These are phyloP conservation scores for Hoplodrina blanda DNA, from an alignment of 2,888 invertebrate genomes.

Conservation along the genomic window DNA sequence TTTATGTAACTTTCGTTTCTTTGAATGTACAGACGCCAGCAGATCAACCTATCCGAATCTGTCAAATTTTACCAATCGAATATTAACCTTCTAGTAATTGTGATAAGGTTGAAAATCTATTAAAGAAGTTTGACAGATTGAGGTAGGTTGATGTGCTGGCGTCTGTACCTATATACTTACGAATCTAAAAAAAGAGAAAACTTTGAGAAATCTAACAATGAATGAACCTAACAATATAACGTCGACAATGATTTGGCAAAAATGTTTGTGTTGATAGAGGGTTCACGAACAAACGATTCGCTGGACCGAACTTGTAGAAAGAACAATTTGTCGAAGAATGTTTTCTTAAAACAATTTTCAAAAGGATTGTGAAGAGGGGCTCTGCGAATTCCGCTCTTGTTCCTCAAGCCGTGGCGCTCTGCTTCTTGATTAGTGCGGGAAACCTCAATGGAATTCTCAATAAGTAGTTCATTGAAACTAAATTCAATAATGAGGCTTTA, in stretches of 20 bases:
- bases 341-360: conserved; percentile 35
- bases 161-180: too few species aligned
- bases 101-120: too few species aligned
- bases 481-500: conserved; percentile 1
- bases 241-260: conserved; percentile 5
- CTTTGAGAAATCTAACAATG: background rate
- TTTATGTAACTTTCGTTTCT: too few species aligned
- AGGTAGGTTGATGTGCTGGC: too few species aligned
- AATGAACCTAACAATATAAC: conserved; percentile 1
- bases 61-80: too few species aligned
- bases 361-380: background rate
- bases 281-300: conserved; percentile 18
- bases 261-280: conserved; percentile 16
- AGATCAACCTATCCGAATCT: too few species aligned
- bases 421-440: conserved; percentile 18
- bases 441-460: conserved; percentile 22
- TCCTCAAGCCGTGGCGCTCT: background rate
- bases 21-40: too few species aligned
- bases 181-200: background rate
- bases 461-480: conserved; percentile 8
- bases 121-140: too few species aligned
- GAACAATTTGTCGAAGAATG: conserved; percentile 42
- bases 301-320: conserved; percentile 11
- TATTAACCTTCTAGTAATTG: too few species aligned
- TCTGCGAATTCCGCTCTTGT: conserved; percentile 8